Conservation (phyloP, 2,113 vertebrate genomes). For the Tympanuchus pallidicinctus region DNA sequence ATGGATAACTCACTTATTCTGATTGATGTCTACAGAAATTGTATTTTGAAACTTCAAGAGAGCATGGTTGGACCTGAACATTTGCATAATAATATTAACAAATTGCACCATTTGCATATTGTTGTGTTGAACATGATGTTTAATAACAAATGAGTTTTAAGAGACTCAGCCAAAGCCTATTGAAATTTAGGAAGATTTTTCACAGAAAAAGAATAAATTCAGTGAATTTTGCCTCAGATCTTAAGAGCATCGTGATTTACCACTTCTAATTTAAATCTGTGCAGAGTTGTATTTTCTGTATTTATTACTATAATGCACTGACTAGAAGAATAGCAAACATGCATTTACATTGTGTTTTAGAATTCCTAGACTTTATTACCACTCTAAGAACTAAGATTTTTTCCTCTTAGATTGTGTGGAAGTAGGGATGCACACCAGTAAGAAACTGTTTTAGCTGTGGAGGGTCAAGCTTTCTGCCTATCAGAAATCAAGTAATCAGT, state of each 20-base stretch:
- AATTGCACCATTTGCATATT: constrained; percentile 35
- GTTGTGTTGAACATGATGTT: constrained; percentile 27
- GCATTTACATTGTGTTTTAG: constrained; percentile 60
- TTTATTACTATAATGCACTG: constrained; percentile 58
- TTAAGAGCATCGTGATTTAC: constrained; percentile 19
- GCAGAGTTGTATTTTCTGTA: constrained; percentile 26
- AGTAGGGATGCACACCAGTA: not conserved
- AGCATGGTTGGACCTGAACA: constrained; percentile 11
- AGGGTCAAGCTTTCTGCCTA: not conserved
- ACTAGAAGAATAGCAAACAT: constrained; percentile 39
- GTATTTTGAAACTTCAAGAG: constrained; percentile 6
- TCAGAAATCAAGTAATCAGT: too few species aligned
- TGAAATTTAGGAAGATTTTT: not conserved
- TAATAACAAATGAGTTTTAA: constrained; percentile 60
- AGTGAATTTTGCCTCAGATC: constrained; percentile 32
- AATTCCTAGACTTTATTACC: constrained; percentile 63
- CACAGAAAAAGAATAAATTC: not conserved
- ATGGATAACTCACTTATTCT: constrained; percentile 26
- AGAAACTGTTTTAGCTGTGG: not conserved
- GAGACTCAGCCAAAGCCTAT: not conserved
- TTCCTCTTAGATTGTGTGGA: not conserved
- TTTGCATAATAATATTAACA: constrained; percentile 31
- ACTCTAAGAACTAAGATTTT: constrained; percentile 32
- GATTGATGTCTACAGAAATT: constrained; percentile 13
- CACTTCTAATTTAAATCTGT: constrained; percentile 34